These are phyloP conservation scores for Minunthozetes semirufus DNA, from an alignment of 2,888 invertebrate species.

Conservation along the genomic window DNA sequence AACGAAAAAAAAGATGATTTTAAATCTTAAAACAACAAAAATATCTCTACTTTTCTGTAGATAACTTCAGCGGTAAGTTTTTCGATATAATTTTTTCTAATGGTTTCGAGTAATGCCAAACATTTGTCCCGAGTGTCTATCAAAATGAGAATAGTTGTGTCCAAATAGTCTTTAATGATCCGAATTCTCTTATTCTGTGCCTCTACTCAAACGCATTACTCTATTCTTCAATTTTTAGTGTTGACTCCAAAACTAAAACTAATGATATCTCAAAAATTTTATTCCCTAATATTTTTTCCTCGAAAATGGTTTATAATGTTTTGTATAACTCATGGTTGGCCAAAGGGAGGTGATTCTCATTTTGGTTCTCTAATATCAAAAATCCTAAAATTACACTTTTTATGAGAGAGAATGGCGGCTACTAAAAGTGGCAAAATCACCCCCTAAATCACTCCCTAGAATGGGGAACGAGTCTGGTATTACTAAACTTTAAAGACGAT, in stretches of 20 bases:
- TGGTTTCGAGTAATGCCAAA: conserved; percentile 21
- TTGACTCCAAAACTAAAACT: not conserved
- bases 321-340: not conserved
- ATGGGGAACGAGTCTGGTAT: too few species aligned
- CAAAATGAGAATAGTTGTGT: not conserved
- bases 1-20: not conserved
- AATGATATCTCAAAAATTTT: conserved; percentile 1
- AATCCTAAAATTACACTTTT: too few species aligned
- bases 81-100: conserved; percentile 10
- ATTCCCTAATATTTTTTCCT: not conserved
- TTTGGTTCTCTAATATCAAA: too few species aligned
- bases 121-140: conserved; percentile 25
- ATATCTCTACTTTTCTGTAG: not conserved
- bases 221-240: not conserved
- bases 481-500: too few species aligned
- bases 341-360: too few species aligned
- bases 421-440: too few species aligned
- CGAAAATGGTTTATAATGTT: not conserved
- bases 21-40: conserved; percentile 11
- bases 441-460: too few species aligned
- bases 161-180: conserved; percentile 26
- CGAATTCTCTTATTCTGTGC: not conserved
- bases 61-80: conserved; percentile 6
- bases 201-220: conserved; percentile 6
- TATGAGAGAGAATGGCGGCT: too few species aligned